Conservation (phyloP, 1,140 invertebrate species). For the Zaprionus nigranus region DNA sequence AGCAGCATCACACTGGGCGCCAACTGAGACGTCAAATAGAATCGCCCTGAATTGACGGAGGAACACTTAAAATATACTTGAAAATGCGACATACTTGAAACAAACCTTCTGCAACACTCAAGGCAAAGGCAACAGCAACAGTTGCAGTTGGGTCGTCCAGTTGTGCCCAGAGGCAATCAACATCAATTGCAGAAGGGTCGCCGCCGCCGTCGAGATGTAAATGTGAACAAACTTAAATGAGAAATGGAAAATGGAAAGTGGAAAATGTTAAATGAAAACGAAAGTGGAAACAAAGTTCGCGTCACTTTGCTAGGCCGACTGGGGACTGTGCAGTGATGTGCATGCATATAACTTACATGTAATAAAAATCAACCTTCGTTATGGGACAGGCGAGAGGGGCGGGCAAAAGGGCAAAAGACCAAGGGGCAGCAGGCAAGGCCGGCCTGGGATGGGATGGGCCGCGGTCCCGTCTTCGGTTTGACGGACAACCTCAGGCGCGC, state of each 20-base stretch:
- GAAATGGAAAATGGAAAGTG: slow-evolving; percentile 5
- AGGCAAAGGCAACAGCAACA: not conserved
- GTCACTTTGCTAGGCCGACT: not conserved
- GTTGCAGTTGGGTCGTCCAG: slow-evolving; percentile 5
- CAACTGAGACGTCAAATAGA: slow-evolving; percentile 1
- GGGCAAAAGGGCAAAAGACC: slow-evolving; percentile 9
- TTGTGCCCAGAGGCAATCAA: slow-evolving; percentile 29
- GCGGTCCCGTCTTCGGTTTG: slow-evolving; percentile 38
- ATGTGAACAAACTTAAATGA: slow-evolving; percentile 7
- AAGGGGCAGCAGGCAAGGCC: slow-evolving; percentile 10
- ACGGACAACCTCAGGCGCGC: slow-evolving; percentile 57
- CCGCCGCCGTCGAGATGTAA: slow-evolving; percentile 9
- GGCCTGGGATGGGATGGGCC: slow-evolving; percentile 2
- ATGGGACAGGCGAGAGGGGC: slow-evolving; percentile 36
- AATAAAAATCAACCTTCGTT: slow-evolving; percentile 61
- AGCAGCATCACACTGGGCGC: not conserved
- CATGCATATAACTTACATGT: slow-evolving; percentile 62
- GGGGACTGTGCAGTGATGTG: slow-evolving; percentile 48
- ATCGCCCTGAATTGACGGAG: not conserved
- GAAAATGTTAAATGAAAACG: not conserved
- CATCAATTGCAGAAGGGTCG: slow-evolving; percentile 40
- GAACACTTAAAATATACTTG: not conserved
- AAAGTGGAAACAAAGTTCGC: slow-evolving; percentile 12
- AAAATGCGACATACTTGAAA: not conserved
- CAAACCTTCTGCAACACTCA: not conserved